Evolutionary conservation across 2,797 vertebrate species (phyloP), one percentile per base, ranked within the genome.

Genomic region (Tamandua tetradactyla): DNA sequence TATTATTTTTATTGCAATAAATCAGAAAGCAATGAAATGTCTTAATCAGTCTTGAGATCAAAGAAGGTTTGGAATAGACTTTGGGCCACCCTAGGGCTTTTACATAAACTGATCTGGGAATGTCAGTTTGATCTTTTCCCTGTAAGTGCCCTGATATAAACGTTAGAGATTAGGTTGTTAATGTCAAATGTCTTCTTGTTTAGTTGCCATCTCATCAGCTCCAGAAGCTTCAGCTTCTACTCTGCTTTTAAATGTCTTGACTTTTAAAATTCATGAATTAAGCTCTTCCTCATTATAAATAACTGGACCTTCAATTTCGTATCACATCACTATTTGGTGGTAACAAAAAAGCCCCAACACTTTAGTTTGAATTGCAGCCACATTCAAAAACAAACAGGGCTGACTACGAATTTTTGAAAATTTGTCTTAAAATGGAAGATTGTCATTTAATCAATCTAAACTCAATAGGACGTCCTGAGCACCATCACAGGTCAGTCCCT

Each of bases 1-100:
- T 23, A 23, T 91, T 69, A 35, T 32, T 93, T 91, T 78, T 37
- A 47, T 40, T 20, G 25, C 10, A 92, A 71, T 47, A 94, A 49
- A 68, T 44, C 37, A 91, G 55, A 61, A 64, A 61, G 15, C 37
- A 23, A 32, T 69, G 30, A 75, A 11, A 17, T 10, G 32, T 52
- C 52, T 35, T 83, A 27, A 9, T 76, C 37, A 55, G 72, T 42
- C 23, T 37, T 37, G 68, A 89, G 55, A 72, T 44, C 25, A 40
- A 49, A 37, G 12, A 44, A 61, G 40, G 59, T 25, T 10, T 72
- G 0, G 32, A 62, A 44, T 13, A 69, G 23, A 66, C 49, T 37
- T 76, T 0, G 0, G 64, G 3, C 20, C 20, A 20, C n/a, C 18
- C n/a, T 11, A 10, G 1, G 7, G 55, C 15, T 47, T 83, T 81